Evolutionary conservation across 2,888 invertebrate genomes (phyloP).

Genomic region (Cryptocheilus praepositus): DNA sequence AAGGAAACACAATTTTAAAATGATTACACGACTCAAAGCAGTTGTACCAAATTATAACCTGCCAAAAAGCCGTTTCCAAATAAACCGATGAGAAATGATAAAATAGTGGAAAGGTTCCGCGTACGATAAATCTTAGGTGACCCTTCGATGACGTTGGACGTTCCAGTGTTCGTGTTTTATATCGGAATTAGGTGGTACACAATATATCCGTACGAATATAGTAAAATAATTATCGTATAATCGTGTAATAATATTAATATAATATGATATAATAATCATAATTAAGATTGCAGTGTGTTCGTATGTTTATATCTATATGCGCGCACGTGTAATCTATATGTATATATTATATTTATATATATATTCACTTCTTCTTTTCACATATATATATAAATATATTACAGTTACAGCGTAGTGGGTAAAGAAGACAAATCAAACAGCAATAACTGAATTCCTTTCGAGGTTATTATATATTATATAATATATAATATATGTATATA

Average conservation of each 20-base stretch:
- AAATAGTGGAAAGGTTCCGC: too few relatives aligned
- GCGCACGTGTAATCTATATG: slow-evolving; percentile 38
- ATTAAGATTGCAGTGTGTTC: slow-evolving; percentile 55
- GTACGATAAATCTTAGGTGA: too few relatives aligned
- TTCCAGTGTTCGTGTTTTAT: slow-evolving; percentile 14
- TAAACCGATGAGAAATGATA: too few relatives aligned
- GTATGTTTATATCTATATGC: slow-evolving; percentile 47
- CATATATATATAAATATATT: slow-evolving; percentile 62
- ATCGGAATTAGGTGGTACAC: slow-evolving; percentile 44
- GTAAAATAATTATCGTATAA: slow-evolving; percentile 62
- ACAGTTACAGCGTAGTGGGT: slow-evolving; percentile 55
- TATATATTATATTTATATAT: slow-evolving; percentile 36
- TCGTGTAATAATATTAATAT: slow-evolving; percentile 55
- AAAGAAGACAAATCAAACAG: slow-evolving; percentile 57
- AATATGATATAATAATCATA: slow-evolving; percentile 52
- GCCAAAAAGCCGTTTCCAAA: too few relatives aligned
- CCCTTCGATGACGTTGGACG: neutral
- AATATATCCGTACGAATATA: slow-evolving; percentile 57
- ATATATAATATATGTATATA: slow-evolving; percentile 11
- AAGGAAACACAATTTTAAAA: too few relatives aligned
- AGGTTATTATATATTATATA: slow-evolving; percentile 40
- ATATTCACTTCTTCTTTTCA: slow-evolving; percentile 39
- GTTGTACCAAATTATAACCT: too few relatives aligned
- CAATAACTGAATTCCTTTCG: slow-evolving; percentile 53
- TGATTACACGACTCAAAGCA: too few relatives aligned